Evolutionary conservation across 2,113 vertebrate species (phyloP), one percentile per base, ranked within the genome.

Genomic region (Tachysurus fulvidraco): DNA sequence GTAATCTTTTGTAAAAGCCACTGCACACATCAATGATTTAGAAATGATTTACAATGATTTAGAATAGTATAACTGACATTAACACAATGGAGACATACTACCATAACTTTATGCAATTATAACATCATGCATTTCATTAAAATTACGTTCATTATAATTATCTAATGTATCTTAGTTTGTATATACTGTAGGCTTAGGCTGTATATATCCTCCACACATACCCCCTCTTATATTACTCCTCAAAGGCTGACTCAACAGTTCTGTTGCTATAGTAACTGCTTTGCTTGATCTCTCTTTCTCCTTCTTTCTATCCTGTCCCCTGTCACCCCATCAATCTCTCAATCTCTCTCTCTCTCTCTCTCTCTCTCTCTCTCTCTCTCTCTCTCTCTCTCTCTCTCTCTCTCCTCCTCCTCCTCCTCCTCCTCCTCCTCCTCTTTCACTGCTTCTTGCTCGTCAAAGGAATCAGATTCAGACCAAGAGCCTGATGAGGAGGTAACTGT

Each of bases 381-480:
- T 52, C 67, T 91, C 77, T 90, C 88, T 91, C 87, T 90, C 76
- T 92, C 89, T 93, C 41, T 90, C 83, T 90, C 88, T 92, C 81
- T 91, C 60, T 92, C 89, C 93, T 28, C 88, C 88, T 91, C 93
- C 95, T 91, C 96, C 46, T 46, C 46, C 7, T 7, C 7, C 46
- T 46, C 46, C 7, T 7, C 83, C 69, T 86, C 50, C 55, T 77
- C 86, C 88, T 92, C 91, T 91, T 93, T 91, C 28, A 89, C 93
- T 94, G 92, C 94, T 92, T 94, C 93, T 96, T 94, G 95, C 95
- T 94, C 92, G 92, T 90, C 86, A 95, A 96, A 99, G 98, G 98
- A 99, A 83, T 99, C 97, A 83, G 98, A 99, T 93, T 99, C 98
- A 92, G 98, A 99, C 89, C 97, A 96, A 93, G 98, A 99, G 89